These are phyloP conservation scores for Drosophila anomelani DNA, from an alignment of 2,888 invertebrate species.

Conservation along the genomic window DNA sequence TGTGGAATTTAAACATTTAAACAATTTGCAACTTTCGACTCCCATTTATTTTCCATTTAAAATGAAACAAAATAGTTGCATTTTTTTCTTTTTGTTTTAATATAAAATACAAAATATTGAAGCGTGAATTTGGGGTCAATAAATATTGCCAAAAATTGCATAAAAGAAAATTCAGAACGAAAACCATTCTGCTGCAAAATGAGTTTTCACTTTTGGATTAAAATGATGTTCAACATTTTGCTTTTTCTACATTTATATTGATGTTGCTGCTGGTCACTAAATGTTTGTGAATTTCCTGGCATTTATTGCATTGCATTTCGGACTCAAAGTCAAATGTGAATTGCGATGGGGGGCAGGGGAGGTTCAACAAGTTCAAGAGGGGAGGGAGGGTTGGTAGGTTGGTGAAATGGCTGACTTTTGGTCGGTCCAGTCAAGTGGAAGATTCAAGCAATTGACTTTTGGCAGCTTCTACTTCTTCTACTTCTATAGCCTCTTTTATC, in stretches of 20 bases:
- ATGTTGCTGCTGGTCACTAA: background rate
- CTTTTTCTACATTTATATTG: background rate
- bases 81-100: background rate
- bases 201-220: slow-evolving; percentile 18
- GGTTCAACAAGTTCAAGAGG: slow-evolving; percentile 35
- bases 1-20: background rate
- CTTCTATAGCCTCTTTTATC: slow-evolving; percentile 1
- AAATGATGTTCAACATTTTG: slow-evolving; percentile 7
- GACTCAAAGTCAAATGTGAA: background rate
- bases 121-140: slow-evolving; percentile 5
- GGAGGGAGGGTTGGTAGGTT: no score
- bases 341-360: background rate
- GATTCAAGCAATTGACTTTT: slow-evolving; percentile 46
- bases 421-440: slow-evolving; percentile 39
- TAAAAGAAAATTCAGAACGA: background rate
- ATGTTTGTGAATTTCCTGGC: slow-evolving; percentile 10
- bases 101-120: background rate
- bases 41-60: background rate
- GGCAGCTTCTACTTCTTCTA: slow-evolving; percentile 29
- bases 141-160: background rate
- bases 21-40: background rate
- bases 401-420: no score
- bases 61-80: background rate
- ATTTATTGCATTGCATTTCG: slow-evolving; percentile 13
- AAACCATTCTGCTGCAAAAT: slow-evolving; percentile 18